Base-by-base conservation (phyloP, 2,888 invertebrate genomes). In the Papilio elwesi region DNA sequence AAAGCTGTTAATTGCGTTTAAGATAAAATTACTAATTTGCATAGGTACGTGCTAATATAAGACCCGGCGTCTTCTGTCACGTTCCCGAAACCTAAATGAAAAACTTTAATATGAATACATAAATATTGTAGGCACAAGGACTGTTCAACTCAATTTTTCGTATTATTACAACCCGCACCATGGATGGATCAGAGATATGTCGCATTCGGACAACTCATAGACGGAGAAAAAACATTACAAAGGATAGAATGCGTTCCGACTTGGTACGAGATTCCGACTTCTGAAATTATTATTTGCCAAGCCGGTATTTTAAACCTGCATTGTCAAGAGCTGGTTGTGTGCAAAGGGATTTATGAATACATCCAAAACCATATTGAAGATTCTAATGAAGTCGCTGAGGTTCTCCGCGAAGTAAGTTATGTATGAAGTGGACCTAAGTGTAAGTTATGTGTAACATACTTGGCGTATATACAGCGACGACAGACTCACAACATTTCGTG, bases 141-240 rank as follows among this genome's bases (percentile, higher is more conserved):
- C 76, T 97, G 97, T 83, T 95, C 94, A 6, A 95, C 96, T 1
- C 96, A 97, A 86, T 97, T 97, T 84, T 95, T 95, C 81, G 92
- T 97, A 15, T 92, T 95, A 13, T 88, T 96, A 15, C 95, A 95
- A 85, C 94, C 96, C 6, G 93, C 95, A 6, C 88, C 94, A 6
- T 97, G 97, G 97, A 96, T 97, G 96, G 94, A 95, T 78, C 89
- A 92, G 74, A 95, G 94, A 87, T 96, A 96, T 82, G 96, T 97
- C 7, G 97, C 96, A 2, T 96, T 97, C 83, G 97, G 96, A 1
- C 95, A 96, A 87, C 89, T 96, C 5, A 90, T 96, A 51, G 96
- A 96, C 78, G 97, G 96, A 2, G 95, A 95, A 71, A 87, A 93
- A 63, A 94, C 95, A 13, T 87, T 97, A 53, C 86, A 92, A 72